Conservation (phyloP, 2,113 vertebrate species). For the Pluvialis apricaria region DNA sequence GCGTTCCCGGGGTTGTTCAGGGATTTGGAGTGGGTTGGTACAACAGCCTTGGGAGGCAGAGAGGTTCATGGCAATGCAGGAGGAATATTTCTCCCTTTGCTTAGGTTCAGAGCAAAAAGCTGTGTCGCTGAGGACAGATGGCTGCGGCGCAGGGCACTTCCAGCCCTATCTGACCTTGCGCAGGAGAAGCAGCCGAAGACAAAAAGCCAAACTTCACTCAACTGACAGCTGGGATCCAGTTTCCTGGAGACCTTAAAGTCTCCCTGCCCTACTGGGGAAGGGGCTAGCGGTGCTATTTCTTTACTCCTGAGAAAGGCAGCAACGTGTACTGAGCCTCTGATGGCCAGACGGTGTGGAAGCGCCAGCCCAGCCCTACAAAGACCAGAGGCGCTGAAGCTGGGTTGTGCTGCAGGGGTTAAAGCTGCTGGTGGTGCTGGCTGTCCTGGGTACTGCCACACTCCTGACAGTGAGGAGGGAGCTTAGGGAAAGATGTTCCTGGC, state of each 20-base stretch:
- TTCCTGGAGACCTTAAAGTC: neutral
- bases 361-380: neutral
- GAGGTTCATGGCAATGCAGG: neutral
- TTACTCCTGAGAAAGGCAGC: neutral
- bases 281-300: neutral
- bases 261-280: neutral
- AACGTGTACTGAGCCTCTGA: neutral
- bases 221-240: too few species aligned
- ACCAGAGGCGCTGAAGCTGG: neutral
- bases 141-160: neutral
- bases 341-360: neutral
- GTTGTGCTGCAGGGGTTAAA: neutral
- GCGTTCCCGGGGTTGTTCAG: accelerated
- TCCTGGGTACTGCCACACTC: neutral
- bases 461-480: neutral
- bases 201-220: neutral
- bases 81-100: neutral
- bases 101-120: neutral
- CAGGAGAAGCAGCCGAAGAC: neutral
- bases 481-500: neutral
- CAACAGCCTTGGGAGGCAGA: neutral
- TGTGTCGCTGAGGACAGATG: neutral
- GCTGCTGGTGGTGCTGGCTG: neutral
- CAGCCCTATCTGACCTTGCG: neutral
- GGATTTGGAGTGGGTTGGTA: neutral